Conservation (phyloP, 2,113 vertebrate genomes). For the Corythornis cristatus region DNA sequence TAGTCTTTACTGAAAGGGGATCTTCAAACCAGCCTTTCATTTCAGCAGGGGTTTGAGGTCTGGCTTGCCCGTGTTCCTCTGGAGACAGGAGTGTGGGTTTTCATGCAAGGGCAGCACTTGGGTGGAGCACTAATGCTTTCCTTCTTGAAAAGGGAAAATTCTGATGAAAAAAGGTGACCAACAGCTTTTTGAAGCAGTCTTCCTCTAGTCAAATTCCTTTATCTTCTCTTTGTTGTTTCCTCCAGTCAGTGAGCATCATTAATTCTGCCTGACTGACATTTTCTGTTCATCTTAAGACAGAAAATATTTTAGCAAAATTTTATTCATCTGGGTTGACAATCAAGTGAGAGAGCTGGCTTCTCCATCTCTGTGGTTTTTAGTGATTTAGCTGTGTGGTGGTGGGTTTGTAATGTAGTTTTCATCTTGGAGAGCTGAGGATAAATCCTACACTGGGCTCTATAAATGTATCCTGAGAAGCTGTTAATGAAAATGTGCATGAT, state of each 20-base stretch:
- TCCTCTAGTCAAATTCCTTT: background rate
- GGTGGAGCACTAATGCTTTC: background rate
- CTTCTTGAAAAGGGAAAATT: background rate
- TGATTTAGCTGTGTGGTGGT: background rate
- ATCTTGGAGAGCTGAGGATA: background rate
- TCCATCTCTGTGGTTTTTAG: background rate
- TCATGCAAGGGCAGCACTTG: background rate
- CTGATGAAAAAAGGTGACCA: background rate
- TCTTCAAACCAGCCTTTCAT: slow-evolving; percentile 12
- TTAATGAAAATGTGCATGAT: background rate
- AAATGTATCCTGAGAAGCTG: background rate
- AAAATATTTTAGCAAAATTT: background rate
- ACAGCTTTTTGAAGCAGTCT: background rate
- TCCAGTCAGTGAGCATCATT: background rate
- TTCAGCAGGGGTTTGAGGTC: background rate
- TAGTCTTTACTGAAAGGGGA: background rate
- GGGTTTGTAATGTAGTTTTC: background rate
- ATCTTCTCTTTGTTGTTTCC: background rate
- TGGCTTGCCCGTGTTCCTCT: background rate
- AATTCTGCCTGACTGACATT: background rate
- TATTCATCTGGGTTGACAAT: background rate
- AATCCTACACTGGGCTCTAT: background rate
- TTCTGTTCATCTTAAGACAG: background rate
- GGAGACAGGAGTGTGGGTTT: background rate
- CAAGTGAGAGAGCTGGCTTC: background rate